Evolutionary conservation across 2,113 vertebrate species (phyloP).

Genomic region (Nannobrachium achirus): DNA sequence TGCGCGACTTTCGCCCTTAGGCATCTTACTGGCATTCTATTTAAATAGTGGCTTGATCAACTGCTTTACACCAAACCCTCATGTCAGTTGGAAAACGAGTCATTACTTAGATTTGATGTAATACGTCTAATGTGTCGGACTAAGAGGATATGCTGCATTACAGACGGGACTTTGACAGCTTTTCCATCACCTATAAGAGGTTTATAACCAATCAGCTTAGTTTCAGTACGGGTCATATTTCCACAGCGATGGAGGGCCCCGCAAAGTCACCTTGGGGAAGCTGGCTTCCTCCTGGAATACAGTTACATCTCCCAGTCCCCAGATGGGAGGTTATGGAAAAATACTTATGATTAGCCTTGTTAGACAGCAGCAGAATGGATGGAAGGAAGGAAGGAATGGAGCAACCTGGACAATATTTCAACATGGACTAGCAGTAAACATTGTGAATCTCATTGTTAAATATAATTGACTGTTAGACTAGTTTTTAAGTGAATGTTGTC

Average conservation of each 20-base stretch:
- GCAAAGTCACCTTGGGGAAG: constrained; percentile 7
- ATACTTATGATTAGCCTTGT: too few species aligned
- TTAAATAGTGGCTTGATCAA: constrained; percentile 47
- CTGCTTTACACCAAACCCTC: neutral
- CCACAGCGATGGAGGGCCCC: neutral
- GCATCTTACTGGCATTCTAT: too few species aligned
- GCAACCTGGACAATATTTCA: too few species aligned
- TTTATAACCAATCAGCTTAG: constrained; percentile 61
- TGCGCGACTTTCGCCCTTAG: too few species aligned
- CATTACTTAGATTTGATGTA: constrained; percentile 13
- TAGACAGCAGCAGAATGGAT: too few species aligned
- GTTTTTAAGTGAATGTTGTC: too few species aligned
- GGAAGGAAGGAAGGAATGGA: neutral
- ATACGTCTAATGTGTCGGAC: constrained; percentile 14
- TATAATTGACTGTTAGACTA: too few species aligned
- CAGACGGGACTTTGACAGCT: constrained; percentile 15
- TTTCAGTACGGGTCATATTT: constrained; percentile 29
- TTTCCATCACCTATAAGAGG: constrained; percentile 49
- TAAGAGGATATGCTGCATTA: constrained; percentile 53
- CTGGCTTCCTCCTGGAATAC: neutral
- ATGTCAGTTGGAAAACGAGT: constrained; percentile 9
- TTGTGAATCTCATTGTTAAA: too few species aligned
- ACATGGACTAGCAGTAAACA: too few species aligned
- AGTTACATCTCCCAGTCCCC: neutral
- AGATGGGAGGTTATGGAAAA: neutral